Conservation (phyloP, 1,140 invertebrate species). For the Trachymyrmex septentrionalis region DNA sequence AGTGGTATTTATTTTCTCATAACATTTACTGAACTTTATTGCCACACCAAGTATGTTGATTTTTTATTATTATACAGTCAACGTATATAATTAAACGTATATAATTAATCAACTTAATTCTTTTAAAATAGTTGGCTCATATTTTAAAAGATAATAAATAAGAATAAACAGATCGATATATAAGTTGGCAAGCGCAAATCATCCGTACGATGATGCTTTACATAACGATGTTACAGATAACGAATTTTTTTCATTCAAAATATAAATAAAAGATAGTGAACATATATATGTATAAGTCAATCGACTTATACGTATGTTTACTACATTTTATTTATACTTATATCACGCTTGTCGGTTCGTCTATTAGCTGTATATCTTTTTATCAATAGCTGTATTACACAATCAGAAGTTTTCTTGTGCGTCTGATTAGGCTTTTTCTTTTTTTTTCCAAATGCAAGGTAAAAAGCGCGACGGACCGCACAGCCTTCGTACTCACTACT, state of each 20-base stretch:
- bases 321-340: neutral
- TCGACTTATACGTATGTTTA: no score
- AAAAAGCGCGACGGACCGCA: conserved; percentile 21
- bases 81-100: no score
- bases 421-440: conserved; percentile 8
- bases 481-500: neutral
- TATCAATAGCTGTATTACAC: neutral
- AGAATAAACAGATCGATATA: neutral
- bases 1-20: no score
- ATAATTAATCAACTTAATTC: conserved; percentile 7
- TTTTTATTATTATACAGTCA: conserved; percentile 5
- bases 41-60: no score
- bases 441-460: conserved; percentile 30
- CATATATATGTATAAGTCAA: neutral
- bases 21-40: no score
- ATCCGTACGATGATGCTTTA: neutral
- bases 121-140: neutral
- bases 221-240: neutral
- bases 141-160: neutral
- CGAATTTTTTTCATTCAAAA: neutral
- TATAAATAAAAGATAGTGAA: conserved; percentile 5
- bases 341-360: neutral
- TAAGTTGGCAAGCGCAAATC: neutral
- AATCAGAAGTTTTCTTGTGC: neutral
- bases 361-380: neutral